These are phyloP conservation scores for Choristoneura fumiferana DNA, from an alignment of 1,140 invertebrate species.

Conservation along the genomic window DNA sequence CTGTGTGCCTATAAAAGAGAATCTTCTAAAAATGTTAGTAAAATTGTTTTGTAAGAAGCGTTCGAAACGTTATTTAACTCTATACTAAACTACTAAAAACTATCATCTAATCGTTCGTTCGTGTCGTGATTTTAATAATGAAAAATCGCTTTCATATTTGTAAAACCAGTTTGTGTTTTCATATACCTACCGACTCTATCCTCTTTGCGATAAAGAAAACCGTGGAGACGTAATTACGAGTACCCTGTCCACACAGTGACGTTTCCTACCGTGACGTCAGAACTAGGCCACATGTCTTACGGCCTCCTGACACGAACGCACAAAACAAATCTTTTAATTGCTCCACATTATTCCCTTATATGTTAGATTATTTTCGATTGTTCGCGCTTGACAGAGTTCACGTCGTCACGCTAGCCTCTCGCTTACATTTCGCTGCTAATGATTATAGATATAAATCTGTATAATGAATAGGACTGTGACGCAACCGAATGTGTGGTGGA, in stretches of 20 bases:
- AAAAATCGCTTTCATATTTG: too few species aligned
- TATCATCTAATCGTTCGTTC: too few species aligned
- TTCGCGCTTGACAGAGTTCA: slow-evolving; percentile 13
- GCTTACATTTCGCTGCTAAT: slow-evolving; percentile 7
- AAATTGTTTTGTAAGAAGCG: too few species aligned
- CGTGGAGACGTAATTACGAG: too few species aligned
- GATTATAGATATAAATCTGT: slow-evolving; percentile 18
- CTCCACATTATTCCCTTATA: slow-evolving; percentile 17
- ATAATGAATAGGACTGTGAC: not conserved
- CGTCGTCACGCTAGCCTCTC: slow-evolving; percentile 15
- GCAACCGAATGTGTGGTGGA: not conserved
- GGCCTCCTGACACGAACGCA: slow-evolving; percentile 4
- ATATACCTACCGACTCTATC: too few species aligned
- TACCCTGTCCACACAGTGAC: not conserved
- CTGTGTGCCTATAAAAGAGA: too few species aligned
- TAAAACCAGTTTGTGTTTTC: too few species aligned
- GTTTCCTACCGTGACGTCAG: slow-evolving; percentile 16
- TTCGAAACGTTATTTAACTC: too few species aligned
- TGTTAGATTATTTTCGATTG: slow-evolving; percentile 17
- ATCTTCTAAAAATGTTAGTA: too few species aligned
- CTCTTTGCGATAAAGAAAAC: too few species aligned
- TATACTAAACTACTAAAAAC: too few species aligned
- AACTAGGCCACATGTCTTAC: slow-evolving; percentile 20
- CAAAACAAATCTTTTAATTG: slow-evolving; percentile 20
- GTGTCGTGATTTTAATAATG: too few species aligned